These are phyloP conservation scores for Latrodectus geometricus DNA, from an alignment of 1,140 invertebrate genomes.

Conservation along the genomic window DNA sequence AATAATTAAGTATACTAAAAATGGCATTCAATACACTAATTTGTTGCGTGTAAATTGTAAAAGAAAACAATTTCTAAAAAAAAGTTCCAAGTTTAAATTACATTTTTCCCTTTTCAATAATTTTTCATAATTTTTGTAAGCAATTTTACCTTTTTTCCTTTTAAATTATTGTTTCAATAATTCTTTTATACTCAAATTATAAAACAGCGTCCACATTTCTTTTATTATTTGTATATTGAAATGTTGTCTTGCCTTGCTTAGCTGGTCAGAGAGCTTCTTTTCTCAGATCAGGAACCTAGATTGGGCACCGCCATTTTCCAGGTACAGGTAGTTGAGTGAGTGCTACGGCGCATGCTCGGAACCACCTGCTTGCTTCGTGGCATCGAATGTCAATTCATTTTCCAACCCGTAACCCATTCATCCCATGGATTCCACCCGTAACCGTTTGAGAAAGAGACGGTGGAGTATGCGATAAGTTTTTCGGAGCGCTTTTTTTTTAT, in stretches of 20 bases:
- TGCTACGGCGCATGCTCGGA: conserved; percentile 33
- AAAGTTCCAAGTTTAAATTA: no score
- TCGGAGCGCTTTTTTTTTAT: conserved; percentile 18
- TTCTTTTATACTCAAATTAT: conserved; percentile 11
- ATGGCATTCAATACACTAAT: no score
- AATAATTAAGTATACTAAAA: no score
- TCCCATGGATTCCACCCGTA: conserved; percentile 11
- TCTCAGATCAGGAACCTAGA: conserved; percentile 10
- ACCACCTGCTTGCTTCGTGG: conserved; percentile 52
- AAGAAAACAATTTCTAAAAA: no score
- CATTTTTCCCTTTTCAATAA: no score
- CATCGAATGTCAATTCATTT: conserved; percentile 56
- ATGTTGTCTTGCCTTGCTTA: conserved; percentile 44
- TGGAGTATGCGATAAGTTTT: conserved; percentile 36
- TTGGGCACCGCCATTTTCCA: conserved; percentile 49
- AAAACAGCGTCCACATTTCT: background rate
- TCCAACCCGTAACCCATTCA: conserved; percentile 36
- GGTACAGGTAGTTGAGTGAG: conserved; percentile 45
- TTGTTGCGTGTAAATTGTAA: no score
- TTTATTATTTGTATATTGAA: background rate
- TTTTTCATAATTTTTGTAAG: background rate
- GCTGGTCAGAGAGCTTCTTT: conserved; percentile 46
- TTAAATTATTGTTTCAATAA: background rate
- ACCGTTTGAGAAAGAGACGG: conserved; percentile 7
- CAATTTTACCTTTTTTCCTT: background rate